A percentile compares a stretch with the other conserved stretches of the same genome.
Conservation (phyloP, 1,140 invertebrate genomes). For the Theocolax elegans region DNA sequence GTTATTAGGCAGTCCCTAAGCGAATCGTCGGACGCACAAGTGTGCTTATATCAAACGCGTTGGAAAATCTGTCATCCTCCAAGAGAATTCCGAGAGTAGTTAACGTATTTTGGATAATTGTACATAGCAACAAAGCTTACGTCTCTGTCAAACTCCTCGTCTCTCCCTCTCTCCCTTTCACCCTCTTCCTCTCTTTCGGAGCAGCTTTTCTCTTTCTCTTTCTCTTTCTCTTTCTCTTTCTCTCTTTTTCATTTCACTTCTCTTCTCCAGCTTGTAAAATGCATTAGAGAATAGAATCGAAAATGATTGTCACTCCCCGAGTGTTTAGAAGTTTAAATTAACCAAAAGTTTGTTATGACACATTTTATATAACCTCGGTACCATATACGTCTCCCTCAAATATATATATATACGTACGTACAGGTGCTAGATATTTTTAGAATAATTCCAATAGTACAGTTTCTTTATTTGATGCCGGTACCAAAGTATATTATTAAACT, state of each 20-base stretch:
- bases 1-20: neutral
- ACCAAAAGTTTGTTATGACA: neutral
- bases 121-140: too few relatives aligned
- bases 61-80: too few relatives aligned
- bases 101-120: neutral
- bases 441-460: too few relatives aligned
- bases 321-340: neutral
- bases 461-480: too few relatives aligned
- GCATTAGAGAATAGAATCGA: neutral
- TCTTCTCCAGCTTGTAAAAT: neutral
- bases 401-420: too few relatives aligned
- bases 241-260: neutral
- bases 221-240: neutral
- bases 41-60: neutral
- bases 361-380: too few relatives aligned
- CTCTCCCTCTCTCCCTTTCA: too few relatives aligned
- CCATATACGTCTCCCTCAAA: too few relatives aligned
- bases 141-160: too few relatives aligned
- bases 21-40: neutral
- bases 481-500: too few relatives aligned
- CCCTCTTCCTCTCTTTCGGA: too few relatives aligned
- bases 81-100: conserved; percentile 6
- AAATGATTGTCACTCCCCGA: neutral
- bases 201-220: neutral
- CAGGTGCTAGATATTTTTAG: too few relatives aligned